Conservation (phyloP, 2,888 invertebrate genomes). For the Macrostomum cliftonense region DNA sequence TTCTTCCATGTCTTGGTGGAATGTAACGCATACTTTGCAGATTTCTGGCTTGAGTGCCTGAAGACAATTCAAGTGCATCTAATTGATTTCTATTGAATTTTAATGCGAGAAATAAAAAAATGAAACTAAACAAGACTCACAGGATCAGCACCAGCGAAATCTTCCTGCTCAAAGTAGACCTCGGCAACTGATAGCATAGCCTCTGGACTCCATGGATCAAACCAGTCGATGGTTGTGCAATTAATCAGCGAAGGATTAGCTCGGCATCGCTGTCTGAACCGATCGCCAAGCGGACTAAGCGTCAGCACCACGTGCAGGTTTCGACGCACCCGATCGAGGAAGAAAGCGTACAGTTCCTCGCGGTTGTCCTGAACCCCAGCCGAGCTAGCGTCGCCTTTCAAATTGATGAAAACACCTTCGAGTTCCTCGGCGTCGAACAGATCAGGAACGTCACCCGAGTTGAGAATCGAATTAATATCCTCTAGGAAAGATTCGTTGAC, state of each 20-base stretch:
- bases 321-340: constrained; percentile 25
- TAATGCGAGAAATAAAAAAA: too few species aligned
- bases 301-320: constrained; percentile 34
- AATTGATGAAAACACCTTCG: constrained; percentile 32
- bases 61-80: not conserved
- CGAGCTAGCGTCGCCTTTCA: constrained; percentile 28
- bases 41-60: constrained; percentile 26
- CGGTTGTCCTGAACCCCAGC: constrained; percentile 31
- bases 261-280: constrained; percentile 33
- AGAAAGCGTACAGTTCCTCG: constrained; percentile 28
- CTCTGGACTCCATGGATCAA: constrained; percentile 31
- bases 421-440: constrained; percentile 35
- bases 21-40: constrained; percentile 26
- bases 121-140: not conserved
- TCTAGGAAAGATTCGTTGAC: constrained; percentile 33
- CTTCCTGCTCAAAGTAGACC: constrained; percentile 30
- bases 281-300: constrained; percentile 31
- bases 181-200: constrained; percentile 34
- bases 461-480: constrained; percentile 35
- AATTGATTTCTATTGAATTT: too few species aligned
- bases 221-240: constrained; percentile 38
- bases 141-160: constrained; percentile 22
- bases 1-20: constrained; percentile 24
- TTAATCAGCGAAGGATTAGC: constrained; percentile 36
- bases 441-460: constrained; percentile 36